phyloP scores from a whole-genome alignment of 2,888 invertebrate species.

The Acanthosepion lycidas region DNA sequence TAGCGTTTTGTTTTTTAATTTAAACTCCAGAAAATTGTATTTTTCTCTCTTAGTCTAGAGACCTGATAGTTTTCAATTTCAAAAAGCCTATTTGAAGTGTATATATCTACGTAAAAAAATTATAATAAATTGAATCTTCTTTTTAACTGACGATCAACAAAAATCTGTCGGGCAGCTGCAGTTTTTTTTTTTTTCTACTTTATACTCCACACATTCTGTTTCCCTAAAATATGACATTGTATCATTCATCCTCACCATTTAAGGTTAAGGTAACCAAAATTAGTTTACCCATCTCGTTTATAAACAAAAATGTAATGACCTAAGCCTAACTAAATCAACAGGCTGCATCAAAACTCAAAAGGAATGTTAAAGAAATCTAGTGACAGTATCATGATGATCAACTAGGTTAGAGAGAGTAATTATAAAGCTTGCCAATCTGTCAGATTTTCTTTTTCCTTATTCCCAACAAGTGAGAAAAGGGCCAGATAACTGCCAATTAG shows the following conservation, averaged over 20 bases:
- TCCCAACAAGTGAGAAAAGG: too few relatives aligned
- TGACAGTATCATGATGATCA: background rate
- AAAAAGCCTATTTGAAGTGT: too few relatives aligned
- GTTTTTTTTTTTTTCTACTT: background rate
- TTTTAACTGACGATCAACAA: background rate
- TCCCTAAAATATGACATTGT: background rate
- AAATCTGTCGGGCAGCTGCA: background rate
- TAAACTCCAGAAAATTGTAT: too few relatives aligned
- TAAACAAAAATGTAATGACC: conserved; percentile 16
- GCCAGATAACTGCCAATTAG: too few relatives aligned
- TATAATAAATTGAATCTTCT: too few relatives aligned
- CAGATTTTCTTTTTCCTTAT: too few relatives aligned
- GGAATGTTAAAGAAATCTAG: background rate
- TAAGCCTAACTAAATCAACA: conserved; percentile 9
- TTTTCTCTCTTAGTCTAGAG: too few relatives aligned
- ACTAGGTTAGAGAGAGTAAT: background rate
- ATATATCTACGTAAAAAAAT: too few relatives aligned
- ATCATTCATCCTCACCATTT: background rate
- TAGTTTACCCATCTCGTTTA: background rate
- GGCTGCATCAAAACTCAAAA: background rate
- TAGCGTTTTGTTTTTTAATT: too few relatives aligned
- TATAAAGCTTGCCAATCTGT: background rate
- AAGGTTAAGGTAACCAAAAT: background rate
- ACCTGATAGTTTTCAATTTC: too few relatives aligned
- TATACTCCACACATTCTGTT: background rate